These are phyloP conservation scores for Leucozona laternaria DNA, from an alignment of 2,888 invertebrate genomes.

Conservation along the genomic window DNA sequence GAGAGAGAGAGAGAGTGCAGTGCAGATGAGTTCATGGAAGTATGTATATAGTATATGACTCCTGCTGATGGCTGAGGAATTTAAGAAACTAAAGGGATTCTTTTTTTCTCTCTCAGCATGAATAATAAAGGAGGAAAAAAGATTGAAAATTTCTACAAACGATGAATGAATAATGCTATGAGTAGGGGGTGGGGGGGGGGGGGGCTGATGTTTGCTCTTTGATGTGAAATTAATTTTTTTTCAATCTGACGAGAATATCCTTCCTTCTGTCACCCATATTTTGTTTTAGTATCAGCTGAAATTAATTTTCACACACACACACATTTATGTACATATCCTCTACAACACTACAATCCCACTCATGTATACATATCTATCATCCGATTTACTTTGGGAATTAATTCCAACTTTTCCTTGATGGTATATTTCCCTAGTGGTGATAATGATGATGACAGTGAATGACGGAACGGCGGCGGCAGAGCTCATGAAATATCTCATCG, in stretches of 20 bases:
- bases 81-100: constrained; percentile 37
- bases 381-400: constrained; percentile 43
- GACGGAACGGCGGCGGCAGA: constrained; percentile 20
- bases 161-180: background rate
- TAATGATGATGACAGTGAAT: constrained; percentile 42
- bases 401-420: constrained; percentile 20
- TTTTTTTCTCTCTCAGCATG: constrained; percentile 16
- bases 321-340: background rate
- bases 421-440: constrained; percentile 27
- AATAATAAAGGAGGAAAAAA: constrained; percentile 32
- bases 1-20: background rate
- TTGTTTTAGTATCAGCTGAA: constrained; percentile 33
- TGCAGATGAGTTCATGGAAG: constrained; percentile 37
- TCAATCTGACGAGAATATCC: background rate
- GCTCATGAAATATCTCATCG: constrained; percentile 44
- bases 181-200: too few relatives aligned
- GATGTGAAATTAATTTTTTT: constrained; percentile 57
- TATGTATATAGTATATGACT: constrained; percentile 42
- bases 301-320: constrained; percentile 49
- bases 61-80: constrained; percentile 41
- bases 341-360: too few relatives aligned
- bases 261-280: constrained; percentile 22
- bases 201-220: constrained; percentile 55
- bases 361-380: background rate
- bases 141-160: constrained; percentile 30